A percentile compares a stretch with the other conserved stretches of the same genome.
These are phyloP conservation scores for Panthera tigris DNA, from an alignment of 2,113 vertebrate genomes.

Conservation along the genomic window DNA sequence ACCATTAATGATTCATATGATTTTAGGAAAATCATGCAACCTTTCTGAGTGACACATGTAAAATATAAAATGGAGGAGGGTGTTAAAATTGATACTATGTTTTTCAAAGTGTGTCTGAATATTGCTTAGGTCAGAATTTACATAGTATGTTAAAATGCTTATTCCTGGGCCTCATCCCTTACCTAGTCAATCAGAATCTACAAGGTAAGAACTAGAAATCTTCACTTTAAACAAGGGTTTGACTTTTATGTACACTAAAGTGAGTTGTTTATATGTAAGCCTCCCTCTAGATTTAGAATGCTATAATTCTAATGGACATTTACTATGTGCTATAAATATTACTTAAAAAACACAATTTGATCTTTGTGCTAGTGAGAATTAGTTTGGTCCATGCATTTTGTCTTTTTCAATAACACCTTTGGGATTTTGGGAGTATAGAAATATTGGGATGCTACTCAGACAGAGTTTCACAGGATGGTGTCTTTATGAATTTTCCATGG, in stretches of 20 bases:
- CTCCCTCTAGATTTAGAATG: neutral
- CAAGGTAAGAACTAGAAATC: neutral
- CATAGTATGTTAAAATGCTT: neutral
- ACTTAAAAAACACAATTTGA: neutral
- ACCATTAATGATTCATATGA: neutral
- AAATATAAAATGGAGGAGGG: neutral
- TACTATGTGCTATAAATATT: neutral
- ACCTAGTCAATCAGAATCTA: neutral
- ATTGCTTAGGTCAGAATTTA: neutral
- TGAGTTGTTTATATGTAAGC: neutral
- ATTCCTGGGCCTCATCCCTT: neutral
- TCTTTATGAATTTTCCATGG: neutral
- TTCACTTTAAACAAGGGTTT: neutral
- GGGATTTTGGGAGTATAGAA: neutral
- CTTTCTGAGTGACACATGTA: neutral
- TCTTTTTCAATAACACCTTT: conserved; percentile 9
- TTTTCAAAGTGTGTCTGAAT: neutral
- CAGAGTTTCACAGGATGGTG: neutral
- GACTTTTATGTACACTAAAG: neutral
- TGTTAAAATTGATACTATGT: neutral
- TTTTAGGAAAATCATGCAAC: neutral
- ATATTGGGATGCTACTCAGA: neutral
- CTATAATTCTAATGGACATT: neutral
- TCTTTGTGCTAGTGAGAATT: neutral
- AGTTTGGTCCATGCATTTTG: neutral